Evolutionary conservation across 2,888 invertebrate genomes (phyloP).

Genomic region (Antitype chi): DNA sequence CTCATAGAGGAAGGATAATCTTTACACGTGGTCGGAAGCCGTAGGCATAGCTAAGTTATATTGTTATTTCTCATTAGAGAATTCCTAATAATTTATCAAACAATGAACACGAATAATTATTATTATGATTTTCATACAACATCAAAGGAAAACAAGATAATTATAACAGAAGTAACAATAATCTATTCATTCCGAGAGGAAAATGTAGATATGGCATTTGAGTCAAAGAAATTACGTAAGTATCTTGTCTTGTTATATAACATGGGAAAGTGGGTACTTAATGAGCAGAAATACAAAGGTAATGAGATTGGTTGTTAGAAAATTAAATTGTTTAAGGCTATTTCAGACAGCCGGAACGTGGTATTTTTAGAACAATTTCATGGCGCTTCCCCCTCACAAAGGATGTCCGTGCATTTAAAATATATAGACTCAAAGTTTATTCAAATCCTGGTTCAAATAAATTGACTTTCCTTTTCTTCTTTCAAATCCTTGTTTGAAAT

Average conservation of each 20-base stretch:
- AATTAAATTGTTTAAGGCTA: neutral
- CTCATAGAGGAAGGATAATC: too few relatives aligned
- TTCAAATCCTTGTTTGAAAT: neutral
- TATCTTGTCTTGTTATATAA: slow-evolving; percentile 14
- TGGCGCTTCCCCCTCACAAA: too few relatives aligned
- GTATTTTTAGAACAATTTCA: too few relatives aligned
- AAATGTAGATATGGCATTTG: slow-evolving; percentile 2
- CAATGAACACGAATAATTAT: neutral
- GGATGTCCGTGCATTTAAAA: too few relatives aligned
- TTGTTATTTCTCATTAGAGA: neutral
- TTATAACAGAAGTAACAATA: neutral
- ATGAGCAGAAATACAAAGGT: slow-evolving; percentile 5
- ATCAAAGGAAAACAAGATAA: slow-evolving; percentile 3
- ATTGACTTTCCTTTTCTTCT: too few relatives aligned
- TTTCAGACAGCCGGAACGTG: too few relatives aligned
- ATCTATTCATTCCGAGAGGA: neutral
- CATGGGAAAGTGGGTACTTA: slow-evolving; percentile 9
- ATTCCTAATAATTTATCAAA: neutral
- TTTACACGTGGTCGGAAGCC: neutral
- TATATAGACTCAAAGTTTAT: too few relatives aligned
- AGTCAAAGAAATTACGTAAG: slow-evolving; percentile 10
- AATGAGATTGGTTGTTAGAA: neutral
- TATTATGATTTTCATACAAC: neutral
- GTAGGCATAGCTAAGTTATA: neutral
- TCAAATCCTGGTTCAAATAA: too few relatives aligned